Conservation (phyloP, 2,113 vertebrate species). For the Pygoscelis antarcticus region DNA sequence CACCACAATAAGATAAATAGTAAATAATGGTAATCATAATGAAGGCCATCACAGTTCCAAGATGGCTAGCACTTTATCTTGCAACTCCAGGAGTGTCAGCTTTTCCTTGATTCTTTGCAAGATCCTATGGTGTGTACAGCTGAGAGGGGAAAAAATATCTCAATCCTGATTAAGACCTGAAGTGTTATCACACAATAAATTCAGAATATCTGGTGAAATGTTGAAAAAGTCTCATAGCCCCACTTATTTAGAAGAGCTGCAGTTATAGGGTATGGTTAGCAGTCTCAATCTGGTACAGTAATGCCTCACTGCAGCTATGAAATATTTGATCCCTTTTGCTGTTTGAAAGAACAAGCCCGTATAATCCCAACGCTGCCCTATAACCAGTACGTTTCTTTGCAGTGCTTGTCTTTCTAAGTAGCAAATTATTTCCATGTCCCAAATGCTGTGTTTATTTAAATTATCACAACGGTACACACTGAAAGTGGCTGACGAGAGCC, state of each 20-base stretch:
- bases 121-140: background rate
- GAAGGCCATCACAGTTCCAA: background rate
- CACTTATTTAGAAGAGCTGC: background rate
- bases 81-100: background rate
- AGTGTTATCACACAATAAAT: background rate
- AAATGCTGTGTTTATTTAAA: background rate
- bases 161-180: background rate
- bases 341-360: background rate
- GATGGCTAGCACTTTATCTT: background rate
- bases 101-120: background rate
- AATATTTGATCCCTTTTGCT: background rate
- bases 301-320: background rate
- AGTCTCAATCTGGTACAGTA: background rate
- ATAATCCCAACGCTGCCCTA: background rate
- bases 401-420: background rate
- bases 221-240: background rate
- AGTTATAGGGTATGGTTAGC: background rate
- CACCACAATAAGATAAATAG: background rate
- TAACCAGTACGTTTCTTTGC: background rate
- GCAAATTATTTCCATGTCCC: background rate
- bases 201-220: background rate
- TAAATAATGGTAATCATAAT: background rate
- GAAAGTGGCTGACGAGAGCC: background rate
- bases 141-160: background rate
- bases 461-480: background rate